Evolutionary conservation across 1,140 invertebrate genomes (phyloP).

Genomic region (Pogonomyrmex barbatus): DNA sequence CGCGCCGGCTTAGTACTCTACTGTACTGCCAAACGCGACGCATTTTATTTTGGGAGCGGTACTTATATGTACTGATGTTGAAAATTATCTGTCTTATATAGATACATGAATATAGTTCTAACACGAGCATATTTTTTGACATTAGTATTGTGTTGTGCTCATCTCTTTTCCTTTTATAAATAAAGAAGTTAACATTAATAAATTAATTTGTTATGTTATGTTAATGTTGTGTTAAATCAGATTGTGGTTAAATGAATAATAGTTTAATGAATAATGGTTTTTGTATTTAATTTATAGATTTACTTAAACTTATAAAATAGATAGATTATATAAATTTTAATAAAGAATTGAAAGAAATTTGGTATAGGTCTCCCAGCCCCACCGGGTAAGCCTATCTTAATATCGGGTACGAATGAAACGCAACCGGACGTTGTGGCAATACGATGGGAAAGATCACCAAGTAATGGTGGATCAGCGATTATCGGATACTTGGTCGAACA

Average conservation of each 20-base stretch:
- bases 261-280: too few relatives aligned
- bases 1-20: constrained; percentile 66
- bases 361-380: constrained; percentile 89
- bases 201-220: background rate
- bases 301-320: background rate
- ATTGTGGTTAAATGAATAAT: too few relatives aligned
- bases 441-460: constrained; percentile 92
- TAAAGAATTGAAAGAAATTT: background rate
- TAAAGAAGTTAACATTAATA: background rate
- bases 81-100: constrained; percentile 69
- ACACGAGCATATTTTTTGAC: constrained; percentile 48
- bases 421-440: constrained; percentile 95
- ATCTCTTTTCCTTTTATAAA: background rate
- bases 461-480: constrained; percentile 96
- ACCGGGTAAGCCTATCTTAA: constrained; percentile 92
- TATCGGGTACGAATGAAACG: constrained; percentile 88
- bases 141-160: background rate
- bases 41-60: constrained; percentile 84
- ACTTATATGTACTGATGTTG: constrained; percentile 82
- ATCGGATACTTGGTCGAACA: constrained; percentile 94
- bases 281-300: too few relatives aligned
- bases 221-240: too few relatives aligned
- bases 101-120: constrained; percentile 62
- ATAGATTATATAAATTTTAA: background rate
- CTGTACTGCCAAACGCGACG: constrained; percentile 80